These are phyloP conservation scores for Chromoteleia sp. DNA, from an alignment of 2,888 invertebrate species.

Conservation along the genomic window DNA sequence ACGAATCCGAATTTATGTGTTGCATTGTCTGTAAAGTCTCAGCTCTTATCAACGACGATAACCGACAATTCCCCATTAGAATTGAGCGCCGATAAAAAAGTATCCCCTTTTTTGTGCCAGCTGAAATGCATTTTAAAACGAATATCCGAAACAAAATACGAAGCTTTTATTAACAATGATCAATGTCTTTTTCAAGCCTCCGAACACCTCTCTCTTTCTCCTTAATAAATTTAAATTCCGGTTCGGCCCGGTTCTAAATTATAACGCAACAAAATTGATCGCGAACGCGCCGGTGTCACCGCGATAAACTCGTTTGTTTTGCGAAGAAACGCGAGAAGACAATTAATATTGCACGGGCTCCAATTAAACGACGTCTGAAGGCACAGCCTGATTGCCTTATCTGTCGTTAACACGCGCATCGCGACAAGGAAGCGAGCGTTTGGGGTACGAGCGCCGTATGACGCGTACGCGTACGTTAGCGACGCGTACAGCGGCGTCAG, in stretches of 20 bases:
- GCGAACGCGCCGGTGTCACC: constrained; percentile 11
- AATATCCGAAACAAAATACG: constrained; percentile 47
- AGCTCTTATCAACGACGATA: constrained; percentile 48
- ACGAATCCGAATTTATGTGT: constrained; percentile 44
- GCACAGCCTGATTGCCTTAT: constrained; percentile 60
- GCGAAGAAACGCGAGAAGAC: constrained; percentile 19
- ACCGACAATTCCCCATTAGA: constrained; percentile 39
- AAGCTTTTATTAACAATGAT: constrained; percentile 61
- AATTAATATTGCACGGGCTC: constrained; percentile 43
- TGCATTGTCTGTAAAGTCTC: constrained; percentile 47
- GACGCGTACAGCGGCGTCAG: background rate
- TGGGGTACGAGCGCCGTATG: constrained; percentile 44
- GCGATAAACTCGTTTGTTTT: constrained; percentile 28
- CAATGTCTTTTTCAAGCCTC: constrained; percentile 58
- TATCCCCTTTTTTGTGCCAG: constrained; percentile 27
- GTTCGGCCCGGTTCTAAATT: constrained; percentile 44
- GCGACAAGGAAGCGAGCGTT: constrained; percentile 52
- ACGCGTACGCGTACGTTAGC: no score
- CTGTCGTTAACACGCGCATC: constrained; percentile 69
- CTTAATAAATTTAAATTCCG: constrained; percentile 53
- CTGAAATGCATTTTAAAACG: constrained; percentile 40
- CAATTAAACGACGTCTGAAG: constrained; percentile 50
- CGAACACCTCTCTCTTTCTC: constrained; percentile 7
- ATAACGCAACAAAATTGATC: constrained; percentile 43
- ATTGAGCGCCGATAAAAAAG: constrained; percentile 33